phyloP scores from a whole-genome alignment of 2,797 vertebrate genomes.

The Muscicapa striata region DNA sequence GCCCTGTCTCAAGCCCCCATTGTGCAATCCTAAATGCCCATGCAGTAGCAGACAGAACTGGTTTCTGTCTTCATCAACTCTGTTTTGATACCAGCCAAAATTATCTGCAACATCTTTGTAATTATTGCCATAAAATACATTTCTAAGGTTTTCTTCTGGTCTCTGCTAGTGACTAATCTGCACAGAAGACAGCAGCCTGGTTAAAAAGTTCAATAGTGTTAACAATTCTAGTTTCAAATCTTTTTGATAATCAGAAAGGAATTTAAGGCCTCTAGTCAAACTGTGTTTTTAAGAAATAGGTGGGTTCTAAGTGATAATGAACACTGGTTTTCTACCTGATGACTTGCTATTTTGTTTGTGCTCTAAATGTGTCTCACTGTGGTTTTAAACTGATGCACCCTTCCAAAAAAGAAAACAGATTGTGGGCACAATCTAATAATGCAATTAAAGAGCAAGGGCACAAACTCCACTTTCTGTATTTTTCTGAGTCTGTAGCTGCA shows the following conservation, averaged over 20 bases:
- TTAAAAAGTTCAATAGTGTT: not conserved
- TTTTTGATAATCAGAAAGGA: not conserved
- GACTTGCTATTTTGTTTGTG: not conserved
- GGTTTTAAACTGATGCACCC: not conserved
- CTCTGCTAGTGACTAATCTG: not conserved
- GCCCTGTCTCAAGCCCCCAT: not conserved
- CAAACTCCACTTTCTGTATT: not conserved
- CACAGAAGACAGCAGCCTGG: not conserved
- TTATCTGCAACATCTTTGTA: not conserved
- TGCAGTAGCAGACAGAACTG: not conserved
- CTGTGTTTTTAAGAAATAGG: not conserved
- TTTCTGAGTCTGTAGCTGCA: not conserved
- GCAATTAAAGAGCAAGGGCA: not conserved
- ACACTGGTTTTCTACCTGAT: not conserved
- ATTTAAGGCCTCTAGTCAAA: not conserved
- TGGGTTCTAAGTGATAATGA: not conserved
- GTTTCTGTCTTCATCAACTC: not conserved
- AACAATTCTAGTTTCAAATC: not conserved
- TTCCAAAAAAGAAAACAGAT: not conserved
- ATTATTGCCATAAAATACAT: not conserved
- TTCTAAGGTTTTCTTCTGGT: not conserved
- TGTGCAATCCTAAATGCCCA: not conserved
- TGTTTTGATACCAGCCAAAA: not conserved
- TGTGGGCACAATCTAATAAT: not conserved
- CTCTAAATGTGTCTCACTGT: not conserved